Conservation (phyloP, 2,888 invertebrate species). For the Ormyrus rosae region DNA sequence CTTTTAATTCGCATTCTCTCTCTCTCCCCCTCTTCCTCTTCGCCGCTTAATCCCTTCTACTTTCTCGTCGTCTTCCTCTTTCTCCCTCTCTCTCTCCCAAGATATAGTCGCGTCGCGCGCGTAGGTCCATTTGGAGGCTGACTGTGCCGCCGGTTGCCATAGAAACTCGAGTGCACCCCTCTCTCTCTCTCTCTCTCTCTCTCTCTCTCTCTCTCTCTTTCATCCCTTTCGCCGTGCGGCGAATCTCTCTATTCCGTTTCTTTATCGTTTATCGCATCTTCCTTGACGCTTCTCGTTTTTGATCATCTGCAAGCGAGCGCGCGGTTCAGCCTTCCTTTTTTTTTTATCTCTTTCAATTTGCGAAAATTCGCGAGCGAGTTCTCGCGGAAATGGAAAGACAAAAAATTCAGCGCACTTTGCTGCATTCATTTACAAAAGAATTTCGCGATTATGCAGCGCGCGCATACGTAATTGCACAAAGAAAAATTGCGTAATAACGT, state of each 20-base stretch:
- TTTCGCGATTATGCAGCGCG: too few relatives aligned
- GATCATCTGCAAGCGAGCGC: not conserved
- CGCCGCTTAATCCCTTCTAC: slow-evolving; percentile 22
- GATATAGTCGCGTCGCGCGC: slow-evolving; percentile 28
- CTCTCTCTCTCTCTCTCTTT: not conserved
- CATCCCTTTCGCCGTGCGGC: slow-evolving; percentile 13
- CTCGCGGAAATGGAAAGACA: too few relatives aligned
- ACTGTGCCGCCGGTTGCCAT: slow-evolving; percentile 62
- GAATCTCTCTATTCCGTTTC: slow-evolving; percentile 42
- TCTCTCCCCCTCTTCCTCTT: slow-evolving; percentile 37
- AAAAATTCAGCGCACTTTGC: too few relatives aligned
- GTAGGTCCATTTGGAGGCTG: slow-evolving; percentile 60
- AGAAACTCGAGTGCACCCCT: slow-evolving; percentile 55
- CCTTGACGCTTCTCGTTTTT: slow-evolving; percentile 2
- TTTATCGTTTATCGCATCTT: slow-evolving; percentile 47
- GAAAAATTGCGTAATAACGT: too few relatives aligned
- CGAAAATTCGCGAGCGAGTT: too few relatives aligned
- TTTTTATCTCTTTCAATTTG: not conserved
- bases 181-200: not conserved
- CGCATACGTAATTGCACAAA: too few relatives aligned
- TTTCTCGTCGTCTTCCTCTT: slow-evolving; percentile 25
- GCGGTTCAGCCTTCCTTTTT: not conserved
- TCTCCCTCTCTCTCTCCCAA: slow-evolving; percentile 11
- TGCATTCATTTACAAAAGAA: too few relatives aligned
- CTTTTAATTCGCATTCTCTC: slow-evolving; percentile 59